Percentiles rank a stretch among this genome's conserved stretches.
phyloP scores from a whole-genome alignment of 2,113 vertebrate genomes.

The Cebus imitator region DNA sequence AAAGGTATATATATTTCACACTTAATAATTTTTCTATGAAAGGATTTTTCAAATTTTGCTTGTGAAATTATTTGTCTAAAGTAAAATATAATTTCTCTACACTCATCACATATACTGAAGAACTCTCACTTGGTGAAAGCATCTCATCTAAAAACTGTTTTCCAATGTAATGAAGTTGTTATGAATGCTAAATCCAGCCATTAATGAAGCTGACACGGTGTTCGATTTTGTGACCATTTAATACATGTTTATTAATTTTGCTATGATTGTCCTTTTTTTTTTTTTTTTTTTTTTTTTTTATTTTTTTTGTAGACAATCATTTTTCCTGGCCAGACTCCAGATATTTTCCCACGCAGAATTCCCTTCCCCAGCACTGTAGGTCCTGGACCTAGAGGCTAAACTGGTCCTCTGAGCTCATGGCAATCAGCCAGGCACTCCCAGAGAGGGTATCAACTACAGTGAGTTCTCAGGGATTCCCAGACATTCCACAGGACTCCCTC shows the following conservation, averaged over 20 bases:
- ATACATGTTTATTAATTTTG: conserved; percentile 52
- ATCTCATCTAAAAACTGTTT: conserved; percentile 47
- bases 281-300: neutral
- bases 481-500: neutral
- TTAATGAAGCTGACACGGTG: conserved; percentile 21
- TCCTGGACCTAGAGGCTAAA: neutral
- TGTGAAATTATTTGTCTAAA: conserved; percentile 49
- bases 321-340: conserved; percentile 3
- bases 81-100: conserved; percentile 34
- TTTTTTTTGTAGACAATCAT: neutral
- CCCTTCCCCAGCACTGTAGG: neutral
- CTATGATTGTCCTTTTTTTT: neutral
- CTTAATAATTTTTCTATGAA: neutral
- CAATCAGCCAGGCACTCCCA: neutral
- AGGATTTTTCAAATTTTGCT: conserved; percentile 18
- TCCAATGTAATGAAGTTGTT: conserved; percentile 38
- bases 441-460: neutral
- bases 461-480: neutral
- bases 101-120: neutral
- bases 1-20: neutral
- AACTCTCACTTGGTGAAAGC: neutral
- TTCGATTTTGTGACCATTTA: conserved; percentile 8
- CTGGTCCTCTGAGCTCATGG: neutral
- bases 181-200: neutral
- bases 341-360: conserved; percentile 6